phyloP scores from a whole-genome alignment of 2,113 vertebrate species.

The Lampris incognitus region DNA sequence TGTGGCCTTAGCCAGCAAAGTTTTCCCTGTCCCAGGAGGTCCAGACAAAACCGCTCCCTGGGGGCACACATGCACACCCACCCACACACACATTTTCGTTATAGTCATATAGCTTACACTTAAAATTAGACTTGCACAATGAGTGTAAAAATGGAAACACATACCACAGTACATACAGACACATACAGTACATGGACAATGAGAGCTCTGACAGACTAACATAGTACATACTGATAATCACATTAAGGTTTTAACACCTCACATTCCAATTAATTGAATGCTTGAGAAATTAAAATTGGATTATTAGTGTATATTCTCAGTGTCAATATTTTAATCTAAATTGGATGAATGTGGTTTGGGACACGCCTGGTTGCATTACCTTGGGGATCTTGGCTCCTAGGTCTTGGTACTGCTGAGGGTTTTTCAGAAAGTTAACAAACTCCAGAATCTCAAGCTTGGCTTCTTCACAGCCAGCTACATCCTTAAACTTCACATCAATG shows the following conservation, averaged over 20 bases:
- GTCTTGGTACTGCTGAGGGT: slow-evolving; percentile 95
- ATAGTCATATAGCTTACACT: too few species aligned
- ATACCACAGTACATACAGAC: background rate
- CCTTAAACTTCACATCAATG: slow-evolving; percentile 95
- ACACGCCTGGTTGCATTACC: slow-evolving; percentile 71
- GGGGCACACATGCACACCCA: background rate
- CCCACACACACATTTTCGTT: background rate
- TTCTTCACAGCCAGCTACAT: slow-evolving; percentile 96
- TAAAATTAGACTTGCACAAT: too few species aligned
- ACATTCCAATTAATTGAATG: too few species aligned
- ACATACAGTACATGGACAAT: background rate
- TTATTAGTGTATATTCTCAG: too few species aligned
- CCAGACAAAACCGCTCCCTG: slow-evolving; percentile 95
- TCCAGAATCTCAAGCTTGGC: slow-evolving; percentile 98
- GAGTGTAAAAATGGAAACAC: too few species aligned
- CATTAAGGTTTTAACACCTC: too few species aligned
- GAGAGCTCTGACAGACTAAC: too few species aligned
- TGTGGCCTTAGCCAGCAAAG: slow-evolving; percentile 93
- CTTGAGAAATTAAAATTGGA: too few species aligned
- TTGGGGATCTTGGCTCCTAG: slow-evolving; percentile 97
- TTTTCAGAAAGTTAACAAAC: slow-evolving; percentile 97
- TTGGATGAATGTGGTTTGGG: too few species aligned
- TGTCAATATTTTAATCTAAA: too few species aligned
- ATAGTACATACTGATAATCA: too few species aligned
- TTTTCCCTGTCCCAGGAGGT: slow-evolving; percentile 95